Base-by-base conservation (phyloP, 2,113 vertebrate species). In the Pseudolaguvia tuberculata region DNA sequence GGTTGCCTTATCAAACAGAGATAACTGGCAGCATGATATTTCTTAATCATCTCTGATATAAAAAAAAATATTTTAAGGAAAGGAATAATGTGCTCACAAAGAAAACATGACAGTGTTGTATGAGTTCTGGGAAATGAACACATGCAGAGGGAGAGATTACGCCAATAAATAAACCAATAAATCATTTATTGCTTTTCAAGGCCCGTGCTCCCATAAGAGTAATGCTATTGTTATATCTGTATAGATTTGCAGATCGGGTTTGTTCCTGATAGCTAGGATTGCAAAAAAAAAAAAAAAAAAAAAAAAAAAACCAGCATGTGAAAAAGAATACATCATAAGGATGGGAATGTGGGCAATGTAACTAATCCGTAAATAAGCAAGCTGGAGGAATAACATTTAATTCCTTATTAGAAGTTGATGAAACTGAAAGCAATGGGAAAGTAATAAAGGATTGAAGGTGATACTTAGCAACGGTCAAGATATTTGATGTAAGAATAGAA, bases 141-240 rank as follows among this genome's bases (percentile, higher is more conserved):
- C 87, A 85, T 85, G 85, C 76, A 80, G 83, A 78, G 84, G 85
- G 86, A 70, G 45, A 85, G 87, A 86, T 88, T 88, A 89, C 84
- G 83, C 82, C 83, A 55, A 42, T 42, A 42, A 42, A 42, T 42
- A 42, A 85, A 83, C 84, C 83, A 87, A 90, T 89, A 88, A 87
- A 84, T 86, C 81, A 80, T 88, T 87, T 90, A 89, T 88, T 89
- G 89, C 89, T 87, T 90, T 86, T 48, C 3, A 77, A 87, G 80
- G 83, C 84, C 79, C 62, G 78, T 39, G 74, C 79, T 81, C 82
- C 79, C 78, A 87, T 89, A 84, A 87, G 79, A 79, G 67, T 81
- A 78, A 84, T 78, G 81, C 79, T 83, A 80, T 83, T 80, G 78
- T 84, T 84, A 82, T 82, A 77, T 78, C 80, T 81, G 78, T 69